Evolutionary conservation across 2,888 invertebrate species (phyloP).

Genomic region (Cactoblastis cactorum): DNA sequence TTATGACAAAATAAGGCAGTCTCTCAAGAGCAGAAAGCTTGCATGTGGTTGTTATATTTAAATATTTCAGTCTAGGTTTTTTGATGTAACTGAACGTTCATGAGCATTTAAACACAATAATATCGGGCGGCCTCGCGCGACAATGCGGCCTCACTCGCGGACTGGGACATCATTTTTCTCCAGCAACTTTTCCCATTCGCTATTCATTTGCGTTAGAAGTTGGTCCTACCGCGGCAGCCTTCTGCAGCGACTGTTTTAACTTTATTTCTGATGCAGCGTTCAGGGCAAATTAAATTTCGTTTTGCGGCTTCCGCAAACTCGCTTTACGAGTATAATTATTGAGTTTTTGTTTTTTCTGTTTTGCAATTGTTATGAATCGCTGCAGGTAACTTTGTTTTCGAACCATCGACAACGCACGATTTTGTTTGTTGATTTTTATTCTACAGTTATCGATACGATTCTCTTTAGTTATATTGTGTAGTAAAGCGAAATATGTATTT

Average conservation of each 20-base stretch:
- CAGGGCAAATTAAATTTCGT: slow-evolving; percentile 79
- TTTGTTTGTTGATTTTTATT: slow-evolving; percentile 30
- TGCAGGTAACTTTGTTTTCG: slow-evolving; percentile 48
- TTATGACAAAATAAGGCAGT: slow-evolving; percentile 9
- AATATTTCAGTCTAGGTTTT: slow-evolving; percentile 17
- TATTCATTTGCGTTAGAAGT: slow-evolving; percentile 80
- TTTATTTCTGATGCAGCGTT: slow-evolving; percentile 79
- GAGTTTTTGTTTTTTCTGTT: slow-evolving; percentile 51
- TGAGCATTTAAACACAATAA: slow-evolving; percentile 60
- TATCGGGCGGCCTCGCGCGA: slow-evolving; percentile 53
- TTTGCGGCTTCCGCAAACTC: slow-evolving; percentile 77
- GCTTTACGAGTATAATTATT: slow-evolving; percentile 71
- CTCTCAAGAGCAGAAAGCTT: background rate
- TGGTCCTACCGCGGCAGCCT: slow-evolving; percentile 65
- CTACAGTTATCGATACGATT: slow-evolving; percentile 17
- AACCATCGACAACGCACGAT: slow-evolving; percentile 32
- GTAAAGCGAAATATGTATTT: background rate
- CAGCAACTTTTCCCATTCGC: slow-evolving; percentile 77
- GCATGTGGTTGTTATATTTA: background rate
- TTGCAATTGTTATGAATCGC: slow-evolving; percentile 51
- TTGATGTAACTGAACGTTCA: slow-evolving; percentile 42
- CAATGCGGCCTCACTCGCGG: slow-evolving; percentile 53
- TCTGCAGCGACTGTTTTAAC: slow-evolving; percentile 78
- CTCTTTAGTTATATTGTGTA: background rate
- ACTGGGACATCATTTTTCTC: slow-evolving; percentile 77